Conservation (phyloP, 2,797 vertebrate species). For the Hemibagrus guttatus region DNA sequence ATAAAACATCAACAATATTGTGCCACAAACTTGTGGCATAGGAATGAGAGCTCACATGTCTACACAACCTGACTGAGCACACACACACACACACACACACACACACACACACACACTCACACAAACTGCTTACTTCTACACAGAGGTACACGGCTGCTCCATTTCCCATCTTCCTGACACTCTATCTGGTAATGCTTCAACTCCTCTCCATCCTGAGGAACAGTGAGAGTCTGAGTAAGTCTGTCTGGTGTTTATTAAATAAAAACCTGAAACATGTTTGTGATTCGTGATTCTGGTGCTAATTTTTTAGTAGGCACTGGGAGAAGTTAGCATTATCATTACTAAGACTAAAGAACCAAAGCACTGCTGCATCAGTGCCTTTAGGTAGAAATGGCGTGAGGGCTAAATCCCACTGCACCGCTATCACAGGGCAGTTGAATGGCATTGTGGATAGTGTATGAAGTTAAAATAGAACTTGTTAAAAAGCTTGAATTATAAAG, state of each 20-base stretch:
- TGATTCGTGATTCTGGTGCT: background rate
- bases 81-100: background rate
- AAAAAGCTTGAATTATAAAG: background rate
- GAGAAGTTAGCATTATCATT: background rate
- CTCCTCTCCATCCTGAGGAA: constrained; percentile 75
- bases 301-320: background rate
- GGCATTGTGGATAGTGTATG: background rate
- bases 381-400: background rate
- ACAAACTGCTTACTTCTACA: constrained; percentile 85
- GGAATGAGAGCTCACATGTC: too few species aligned
- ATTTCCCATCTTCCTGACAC: constrained; percentile 83
- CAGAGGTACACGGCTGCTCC: constrained; percentile 82
- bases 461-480: background rate
- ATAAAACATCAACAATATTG: too few species aligned
- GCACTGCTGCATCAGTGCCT: background rate
- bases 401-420: background rate
- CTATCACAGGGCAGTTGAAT: background rate
- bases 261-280: background rate
- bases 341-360: constrained; percentile 18
- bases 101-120: background rate
- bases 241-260: background rate
- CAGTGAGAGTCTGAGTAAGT: background rate
- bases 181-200: constrained; percentile 83
- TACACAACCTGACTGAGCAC: background rate
- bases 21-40: too few species aligned